phyloP scores from a whole-genome alignment of 2,797 vertebrate species.

The Characodon lateralis region DNA sequence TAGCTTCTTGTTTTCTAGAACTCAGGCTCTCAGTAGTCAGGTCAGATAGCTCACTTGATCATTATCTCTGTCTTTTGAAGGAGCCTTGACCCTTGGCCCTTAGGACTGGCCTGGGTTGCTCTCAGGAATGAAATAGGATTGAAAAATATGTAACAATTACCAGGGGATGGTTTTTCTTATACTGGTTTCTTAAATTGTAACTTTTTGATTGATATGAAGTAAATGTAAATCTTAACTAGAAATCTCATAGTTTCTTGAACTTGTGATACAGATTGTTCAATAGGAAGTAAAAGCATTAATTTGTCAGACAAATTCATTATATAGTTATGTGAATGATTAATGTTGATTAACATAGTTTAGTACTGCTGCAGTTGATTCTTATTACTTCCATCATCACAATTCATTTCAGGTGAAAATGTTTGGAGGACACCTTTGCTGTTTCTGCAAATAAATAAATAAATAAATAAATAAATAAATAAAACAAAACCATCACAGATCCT shows the following conservation, averaged over 20 bases:
- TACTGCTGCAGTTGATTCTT: background rate
- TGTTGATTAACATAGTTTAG: background rate
- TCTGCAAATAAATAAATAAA: background rate
- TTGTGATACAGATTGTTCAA: background rate
- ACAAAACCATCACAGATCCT: slow-evolving; percentile 3
- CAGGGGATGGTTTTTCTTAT: background rate
- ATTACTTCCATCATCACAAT: background rate
- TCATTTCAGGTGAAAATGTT: background rate
- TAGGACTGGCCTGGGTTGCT: background rate
- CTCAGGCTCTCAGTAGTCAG: background rate
- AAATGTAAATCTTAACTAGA: background rate
- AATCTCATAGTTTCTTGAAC: too few relatives aligned
- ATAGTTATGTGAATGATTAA: background rate
- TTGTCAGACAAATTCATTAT: background rate
- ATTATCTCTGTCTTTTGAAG: background rate
- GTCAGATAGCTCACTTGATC: background rate
- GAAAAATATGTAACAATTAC: background rate
- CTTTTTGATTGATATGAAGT: background rate
- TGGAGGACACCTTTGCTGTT: background rate
- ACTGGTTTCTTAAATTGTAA: background rate
- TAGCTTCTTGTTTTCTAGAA: background rate
- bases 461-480: background rate
- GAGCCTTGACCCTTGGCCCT: background rate
- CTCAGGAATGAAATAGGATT: background rate
- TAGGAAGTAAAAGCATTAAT: background rate